These are phyloP conservation scores for Drosophila navojoa DNA, from an alignment of 1,140 invertebrate genomes.

Conservation along the genomic window DNA sequence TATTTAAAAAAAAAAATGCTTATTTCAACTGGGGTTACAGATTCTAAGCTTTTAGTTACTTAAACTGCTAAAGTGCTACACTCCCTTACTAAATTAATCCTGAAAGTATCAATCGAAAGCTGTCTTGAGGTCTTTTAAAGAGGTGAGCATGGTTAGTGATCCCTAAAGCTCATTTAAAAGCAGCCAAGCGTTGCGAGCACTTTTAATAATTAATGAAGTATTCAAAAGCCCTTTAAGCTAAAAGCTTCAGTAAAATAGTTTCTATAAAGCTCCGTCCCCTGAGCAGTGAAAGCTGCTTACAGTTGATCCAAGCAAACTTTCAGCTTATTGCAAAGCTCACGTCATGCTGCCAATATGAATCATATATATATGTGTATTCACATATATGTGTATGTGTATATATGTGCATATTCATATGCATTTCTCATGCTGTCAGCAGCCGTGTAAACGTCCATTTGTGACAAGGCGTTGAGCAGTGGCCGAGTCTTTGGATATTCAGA, in stretches of 20 bases:
- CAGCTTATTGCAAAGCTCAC: not conserved
- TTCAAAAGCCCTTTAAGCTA: not conserved
- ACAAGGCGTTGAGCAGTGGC: conserved; percentile 30
- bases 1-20: no score
- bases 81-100: no score
- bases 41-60: no score
- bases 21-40: no score
- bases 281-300: no score
- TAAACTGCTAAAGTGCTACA: no score
- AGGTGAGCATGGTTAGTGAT: not conserved
- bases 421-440: conserved; percentile 17
- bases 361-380: not conserved
- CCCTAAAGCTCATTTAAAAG: no score
- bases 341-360: not conserved
- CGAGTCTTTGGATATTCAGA: conserved; percentile 16
- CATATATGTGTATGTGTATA: not conserved
- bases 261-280: no score
- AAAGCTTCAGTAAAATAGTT: not conserved
- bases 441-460: conserved; percentile 58
- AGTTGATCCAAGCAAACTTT: no score
- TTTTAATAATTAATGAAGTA: no score
- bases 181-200: no score
- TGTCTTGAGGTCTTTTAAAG: not conserved
- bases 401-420: not conserved
- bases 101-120: no score